Evolutionary conservation across 2,113 vertebrate species (phyloP).

Genomic region (Dunckerocampus dactyliophorus): DNA sequence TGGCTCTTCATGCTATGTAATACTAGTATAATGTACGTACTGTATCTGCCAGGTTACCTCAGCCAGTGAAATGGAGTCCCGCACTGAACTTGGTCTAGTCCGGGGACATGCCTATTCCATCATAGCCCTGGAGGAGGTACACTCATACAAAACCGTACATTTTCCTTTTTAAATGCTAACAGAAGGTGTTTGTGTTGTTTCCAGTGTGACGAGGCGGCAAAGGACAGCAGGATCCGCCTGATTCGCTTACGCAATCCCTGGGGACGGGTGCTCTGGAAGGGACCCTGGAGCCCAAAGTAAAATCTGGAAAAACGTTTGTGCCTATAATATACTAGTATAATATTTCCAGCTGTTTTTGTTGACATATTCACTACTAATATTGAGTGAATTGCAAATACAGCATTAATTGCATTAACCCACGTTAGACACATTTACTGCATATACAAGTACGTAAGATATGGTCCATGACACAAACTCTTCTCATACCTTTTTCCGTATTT

Average conservation of each 20-base stretch:
- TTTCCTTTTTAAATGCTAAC: background rate
- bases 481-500: background rate
- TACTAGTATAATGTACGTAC: background rate
- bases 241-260: conserved; percentile 92
- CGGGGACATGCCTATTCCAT: conserved; percentile 94
- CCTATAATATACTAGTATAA: background rate
- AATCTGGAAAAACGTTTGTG: background rate
- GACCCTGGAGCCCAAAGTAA: conserved; percentile 86
- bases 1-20: background rate
- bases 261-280: conserved; percentile 93
- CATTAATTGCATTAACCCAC: no score
- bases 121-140: conserved; percentile 89
- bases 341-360: background rate
- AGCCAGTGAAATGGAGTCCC: conserved; percentile 78
- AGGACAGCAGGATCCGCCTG: conserved; percentile 75
- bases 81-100: conserved; percentile 83
- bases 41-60: conserved; percentile 73
- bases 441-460: no score
- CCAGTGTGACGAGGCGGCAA: conserved; percentile 64
- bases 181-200: background rate
- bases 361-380: no score
- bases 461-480: background rate
- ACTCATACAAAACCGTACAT: background rate
- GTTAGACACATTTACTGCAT: background rate
- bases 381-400: no score